These are phyloP conservation scores for Epinotia nisella DNA, from an alignment of 2,888 invertebrate genomes.

Conservation along the genomic window DNA sequence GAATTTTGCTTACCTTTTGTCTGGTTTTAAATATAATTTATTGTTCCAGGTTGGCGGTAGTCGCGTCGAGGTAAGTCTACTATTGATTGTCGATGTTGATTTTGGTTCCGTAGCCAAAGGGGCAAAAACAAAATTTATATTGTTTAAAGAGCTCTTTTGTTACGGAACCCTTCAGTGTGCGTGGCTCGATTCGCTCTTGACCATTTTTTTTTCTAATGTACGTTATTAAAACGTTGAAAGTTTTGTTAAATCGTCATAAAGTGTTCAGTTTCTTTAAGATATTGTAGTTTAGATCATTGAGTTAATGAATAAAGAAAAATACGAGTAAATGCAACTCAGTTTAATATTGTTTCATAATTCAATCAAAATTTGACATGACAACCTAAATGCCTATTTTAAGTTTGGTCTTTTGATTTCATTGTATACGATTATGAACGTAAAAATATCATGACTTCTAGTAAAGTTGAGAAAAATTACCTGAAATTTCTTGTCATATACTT, in stretches of 20 bases:
- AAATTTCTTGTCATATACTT: neutral
- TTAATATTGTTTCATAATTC: too few relatives aligned
- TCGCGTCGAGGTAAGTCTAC: conserved; percentile 23
- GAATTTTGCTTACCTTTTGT: conserved; percentile 27
- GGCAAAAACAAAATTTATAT: too few relatives aligned
- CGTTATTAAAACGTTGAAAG: too few relatives aligned
- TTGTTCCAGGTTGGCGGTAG: conserved; percentile 34
- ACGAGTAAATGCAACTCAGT: too few relatives aligned
- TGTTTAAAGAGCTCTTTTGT: too few relatives aligned
- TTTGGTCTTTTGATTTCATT: neutral
- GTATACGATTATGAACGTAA: neutral
- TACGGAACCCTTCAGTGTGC: too few relatives aligned
- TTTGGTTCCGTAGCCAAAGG: neutral
- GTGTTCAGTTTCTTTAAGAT: too few relatives aligned
- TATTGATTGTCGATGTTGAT: neutral
- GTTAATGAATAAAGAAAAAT: too few relatives aligned
- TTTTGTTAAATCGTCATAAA: too few relatives aligned
- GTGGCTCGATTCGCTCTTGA: too few relatives aligned
- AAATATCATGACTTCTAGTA: neutral
- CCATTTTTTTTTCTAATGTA: too few relatives aligned
- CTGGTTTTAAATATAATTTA: conserved; percentile 28
- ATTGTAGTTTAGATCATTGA: too few relatives aligned
- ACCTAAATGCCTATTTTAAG: neutral
- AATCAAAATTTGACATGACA: neutral
- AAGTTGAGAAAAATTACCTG: neutral